Base-by-base conservation (phyloP, 2,113 vertebrate genomes). In the Athene cunicularia region DNA sequence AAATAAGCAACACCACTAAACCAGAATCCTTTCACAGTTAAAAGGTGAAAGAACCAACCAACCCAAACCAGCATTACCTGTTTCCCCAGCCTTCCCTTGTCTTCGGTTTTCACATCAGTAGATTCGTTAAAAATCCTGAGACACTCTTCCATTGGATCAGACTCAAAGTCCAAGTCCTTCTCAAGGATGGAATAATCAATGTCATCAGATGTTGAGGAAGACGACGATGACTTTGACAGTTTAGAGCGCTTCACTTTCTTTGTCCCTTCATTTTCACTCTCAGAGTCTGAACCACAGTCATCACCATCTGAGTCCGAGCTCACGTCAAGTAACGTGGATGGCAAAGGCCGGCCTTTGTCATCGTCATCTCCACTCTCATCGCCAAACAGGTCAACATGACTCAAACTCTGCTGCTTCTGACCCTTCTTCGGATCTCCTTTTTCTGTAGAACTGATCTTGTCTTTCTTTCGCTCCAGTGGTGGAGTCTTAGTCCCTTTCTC, bases 131-230 rank as follows among this genome's bases (percentile, higher is more conserved):
- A 99, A 86, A 99, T 99, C 89, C 99, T 94, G 52, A 99, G 98
- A 85, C 99, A 99, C 96, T 99, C 99, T 93, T 99, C 99, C 99
- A 99, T 99, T 3, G 99, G 99, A 90, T 99, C 99, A 0, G 98
- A 98, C 86, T 99, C 99, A 1, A 99, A 99, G 93, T 99, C 99
- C 53, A 99, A 75, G 49, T 99, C 99, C 52, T 98, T 98, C 95
- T 99, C 99, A 49, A 99, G 97, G 74, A 97, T 55, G 1, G 98
- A 97, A 80, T 98, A 98, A 97, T 99, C 99, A 8, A 98, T 95
- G 10, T 97, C 98, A n/a, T 95, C 89, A 13, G 87, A 91, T 2
- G 97, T 91, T 2, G 95, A 96, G 12, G 97, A 98, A 8, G 97
- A 96, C 0, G 95, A 96, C 0, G 98, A 95, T 0, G 96, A 94